Conservation (phyloP, 2,888 invertebrate genomes). For the Polydrusus cervinus region DNA sequence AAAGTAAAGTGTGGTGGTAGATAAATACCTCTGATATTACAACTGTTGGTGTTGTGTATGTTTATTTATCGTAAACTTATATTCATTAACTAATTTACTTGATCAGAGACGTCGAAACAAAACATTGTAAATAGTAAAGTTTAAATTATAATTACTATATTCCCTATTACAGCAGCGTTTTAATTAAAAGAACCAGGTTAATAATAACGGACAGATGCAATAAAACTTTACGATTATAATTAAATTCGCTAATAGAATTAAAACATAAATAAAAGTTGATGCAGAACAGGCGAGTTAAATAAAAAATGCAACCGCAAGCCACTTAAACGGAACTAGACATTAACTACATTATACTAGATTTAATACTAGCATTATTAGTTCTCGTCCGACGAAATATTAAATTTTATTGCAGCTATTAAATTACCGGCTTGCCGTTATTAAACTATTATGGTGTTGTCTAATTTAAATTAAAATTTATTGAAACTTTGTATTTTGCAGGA, state of each 20-base stretch:
- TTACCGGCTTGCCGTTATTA: conserved; percentile 30
- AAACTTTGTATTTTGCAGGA: not conserved
- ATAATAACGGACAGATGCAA: conserved; percentile 1
- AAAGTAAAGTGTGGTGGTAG: too few relatives aligned
- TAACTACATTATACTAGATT: conserved; percentile 50
- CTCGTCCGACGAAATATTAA: conserved; percentile 35
- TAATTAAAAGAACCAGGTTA: not conserved
- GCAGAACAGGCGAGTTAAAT: conserved; percentile 1
- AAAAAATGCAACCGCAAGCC: conserved; percentile 3
- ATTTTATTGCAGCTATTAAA: conserved; percentile 50
- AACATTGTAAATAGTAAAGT: too few relatives aligned
- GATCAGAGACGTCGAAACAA: too few relatives aligned
- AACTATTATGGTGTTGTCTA: conserved; percentile 16
- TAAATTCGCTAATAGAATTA: conserved; percentile 12
- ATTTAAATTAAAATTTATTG: conserved; percentile 6
- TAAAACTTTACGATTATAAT: conserved; percentile 9
- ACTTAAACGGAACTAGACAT: conserved; percentile 31
- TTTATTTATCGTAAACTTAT: too few relatives aligned
- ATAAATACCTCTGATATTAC: too few relatives aligned
- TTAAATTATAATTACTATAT: too few relatives aligned
- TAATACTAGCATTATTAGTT: conserved; percentile 47
- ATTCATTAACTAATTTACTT: too few relatives aligned
- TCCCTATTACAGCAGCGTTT: not conserved
- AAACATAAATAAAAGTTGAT: conserved; percentile 10
- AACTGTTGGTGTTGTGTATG: too few relatives aligned